A percentile compares a stretch with the other conserved stretches of the same genome.
Conservation (phyloP, 92 coral and sea anemone genomes). For the Zoanthus gigantus region DNA sequence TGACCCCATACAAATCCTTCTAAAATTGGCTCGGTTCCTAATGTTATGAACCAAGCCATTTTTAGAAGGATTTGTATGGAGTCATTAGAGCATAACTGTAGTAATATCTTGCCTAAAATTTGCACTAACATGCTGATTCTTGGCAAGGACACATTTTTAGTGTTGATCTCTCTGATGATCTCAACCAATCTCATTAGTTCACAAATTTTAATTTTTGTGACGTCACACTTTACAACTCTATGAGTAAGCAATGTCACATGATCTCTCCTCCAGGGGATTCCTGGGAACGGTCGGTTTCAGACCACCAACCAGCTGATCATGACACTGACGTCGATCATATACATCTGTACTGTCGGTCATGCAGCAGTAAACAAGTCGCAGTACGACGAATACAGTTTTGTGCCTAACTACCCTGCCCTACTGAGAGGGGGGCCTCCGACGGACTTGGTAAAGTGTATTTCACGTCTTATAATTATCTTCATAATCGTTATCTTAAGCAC, state of each 20-base stretch:
- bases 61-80: no score
- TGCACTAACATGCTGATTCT: no score
- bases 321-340: conserved; percentile 84
- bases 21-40: no score
- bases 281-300: conserved; percentile 81
- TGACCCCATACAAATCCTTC: no score
- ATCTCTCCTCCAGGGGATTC: conserved; percentile 78
- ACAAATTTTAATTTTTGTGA: no score
- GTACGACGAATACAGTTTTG: conserved; percentile 92
- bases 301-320: conserved; percentile 73
- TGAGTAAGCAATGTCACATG: neutral
- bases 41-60: no score
- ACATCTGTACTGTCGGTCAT: conserved; percentile 88
- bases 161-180: no score
- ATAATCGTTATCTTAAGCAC: neutral
- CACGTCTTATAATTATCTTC: neutral
- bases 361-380: conserved; percentile 93
- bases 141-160: no score
- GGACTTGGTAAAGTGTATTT: conserved; percentile 61
- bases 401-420: conserved; percentile 93
- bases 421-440: conserved; percentile 91
- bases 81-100: no score
- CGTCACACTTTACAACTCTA: no score
- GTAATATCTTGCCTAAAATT: no score
- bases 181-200: no score